A percentile compares a stretch with the other conserved stretches of the same genome.
Evolutionary conservation across 2,113 vertebrate species (phyloP).

Genomic region (Peromyscus maniculatus): DNA sequence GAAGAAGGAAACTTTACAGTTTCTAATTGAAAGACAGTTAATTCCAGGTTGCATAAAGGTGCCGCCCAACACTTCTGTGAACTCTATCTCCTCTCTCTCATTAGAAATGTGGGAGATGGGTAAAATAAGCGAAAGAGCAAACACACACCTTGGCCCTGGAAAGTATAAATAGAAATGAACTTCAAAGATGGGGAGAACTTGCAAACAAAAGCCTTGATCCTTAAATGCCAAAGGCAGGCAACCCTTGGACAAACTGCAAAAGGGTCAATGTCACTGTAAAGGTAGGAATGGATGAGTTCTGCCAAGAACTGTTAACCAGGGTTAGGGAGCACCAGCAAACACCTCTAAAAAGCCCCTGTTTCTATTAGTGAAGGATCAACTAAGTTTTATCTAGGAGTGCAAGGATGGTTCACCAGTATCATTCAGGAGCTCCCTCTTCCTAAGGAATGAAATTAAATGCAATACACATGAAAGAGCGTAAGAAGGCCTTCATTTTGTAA

Average conservation of each 20-base stretch:
- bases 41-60: background rate
- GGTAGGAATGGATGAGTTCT: background rate
- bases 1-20: background rate
- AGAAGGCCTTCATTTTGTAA: background rate
- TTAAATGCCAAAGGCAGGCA: conserved; percentile 47
- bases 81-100: background rate
- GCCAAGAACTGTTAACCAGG: background rate
- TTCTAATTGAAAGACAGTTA: conserved; percentile 12
- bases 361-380: background rate
- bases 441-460: background rate
- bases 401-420: conserved; percentile 52
- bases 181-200: conserved; percentile 30
- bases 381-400: conserved; percentile 19
- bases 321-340: background rate
- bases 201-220: conserved; percentile 32
- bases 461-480: background rate
- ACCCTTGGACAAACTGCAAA: conserved; percentile 44
- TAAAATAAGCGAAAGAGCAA: conserved; percentile 16
- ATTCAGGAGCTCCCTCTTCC: background rate
- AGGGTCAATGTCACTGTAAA: conserved; percentile 23
- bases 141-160: background rate
- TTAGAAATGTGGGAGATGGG: background rate
- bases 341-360: background rate
- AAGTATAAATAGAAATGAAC: conserved; percentile 51
- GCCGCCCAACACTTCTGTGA: background rate